Evolutionary conservation across 1,140 invertebrate genomes (phyloP).

Genomic region (Rhopalosiphum padi): DNA sequence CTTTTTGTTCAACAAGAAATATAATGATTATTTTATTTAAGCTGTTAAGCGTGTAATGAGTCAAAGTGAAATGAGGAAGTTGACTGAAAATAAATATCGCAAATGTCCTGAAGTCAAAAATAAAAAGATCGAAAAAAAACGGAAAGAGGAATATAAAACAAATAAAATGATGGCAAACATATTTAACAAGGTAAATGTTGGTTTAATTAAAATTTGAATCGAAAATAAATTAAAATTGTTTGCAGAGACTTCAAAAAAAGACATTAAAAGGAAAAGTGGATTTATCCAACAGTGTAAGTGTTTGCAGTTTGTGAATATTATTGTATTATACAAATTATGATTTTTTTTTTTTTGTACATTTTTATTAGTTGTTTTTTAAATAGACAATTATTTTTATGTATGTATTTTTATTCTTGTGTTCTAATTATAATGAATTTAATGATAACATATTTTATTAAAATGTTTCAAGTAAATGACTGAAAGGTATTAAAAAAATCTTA

Average conservation of each 20-base stretch:
- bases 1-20: neutral
- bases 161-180: conserved; percentile 69
- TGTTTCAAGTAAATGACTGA: neutral
- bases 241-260: conserved; percentile 66
- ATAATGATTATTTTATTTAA: conserved; percentile 42
- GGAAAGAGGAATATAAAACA: conserved; percentile 65
- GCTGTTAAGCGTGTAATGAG: conserved; percentile 64
- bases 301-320: conserved; percentile 50
- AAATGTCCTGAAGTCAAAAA: conserved; percentile 65
- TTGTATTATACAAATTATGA: neutral
- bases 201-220: neutral
- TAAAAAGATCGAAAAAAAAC: conserved; percentile 65
- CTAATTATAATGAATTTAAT: neutral
- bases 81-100: conserved; percentile 66
- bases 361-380: neutral
- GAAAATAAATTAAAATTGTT: conserved; percentile 17
- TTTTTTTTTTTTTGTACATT: neutral
- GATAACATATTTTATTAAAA: neutral
- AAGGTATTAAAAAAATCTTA: neutral
- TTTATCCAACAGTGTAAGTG: conserved; percentile 65
- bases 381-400: conserved; percentile 2
- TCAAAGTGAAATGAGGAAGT: conserved; percentile 65
- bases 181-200: conserved; percentile 65
- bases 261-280: conserved; percentile 66
- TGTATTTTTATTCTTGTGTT: neutral